Percentiles rank a stretch among this genome's conserved stretches.
Conservation (phyloP, 2,113 vertebrate species). For the human (Homo sapiens) region GRCh38 chr1:45410001-45410500, state of each 20-base stretch:
- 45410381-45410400: background rate
- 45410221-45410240: background rate
- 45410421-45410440: background rate
- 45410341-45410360: too few relatives aligned
- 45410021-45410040: background rate
- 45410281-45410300: too few relatives aligned
- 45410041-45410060: background rate
- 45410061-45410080: background rate
- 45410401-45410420: background rate
- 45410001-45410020: background rate
- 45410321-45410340: background rate
- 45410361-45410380: too few relatives aligned
- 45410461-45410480: background rate
- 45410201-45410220: background rate
- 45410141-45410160: background rate
- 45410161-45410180: background rate
- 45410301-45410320: background rate
- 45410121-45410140: background rate
- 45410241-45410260: conserved; percentile 39
- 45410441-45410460: background rate
- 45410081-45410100: background rate
- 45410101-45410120: background rate
- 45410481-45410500: background rate
- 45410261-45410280: background rate
- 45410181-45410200: background rate